phyloP scores from a whole-genome alignment of 2,113 vertebrate species.

The Solenodon paradoxus region DNA sequence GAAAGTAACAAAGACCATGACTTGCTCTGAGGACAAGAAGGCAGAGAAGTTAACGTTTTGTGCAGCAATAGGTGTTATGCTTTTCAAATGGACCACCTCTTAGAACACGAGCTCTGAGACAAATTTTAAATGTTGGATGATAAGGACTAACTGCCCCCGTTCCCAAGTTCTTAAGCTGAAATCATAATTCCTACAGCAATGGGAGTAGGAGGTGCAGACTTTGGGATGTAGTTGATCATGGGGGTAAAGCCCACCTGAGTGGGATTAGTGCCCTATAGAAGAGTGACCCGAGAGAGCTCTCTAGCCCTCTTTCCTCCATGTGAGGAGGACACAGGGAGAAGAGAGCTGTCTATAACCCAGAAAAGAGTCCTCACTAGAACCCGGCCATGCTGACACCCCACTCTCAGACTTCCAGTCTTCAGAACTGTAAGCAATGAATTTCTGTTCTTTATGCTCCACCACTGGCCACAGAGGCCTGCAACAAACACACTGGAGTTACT shows the following conservation, averaged over 20 bases:
- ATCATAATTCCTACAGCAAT: not conserved
- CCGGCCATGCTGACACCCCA: not conserved
- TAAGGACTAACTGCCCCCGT: too few relatives aligned
- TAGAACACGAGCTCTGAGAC: not conserved
- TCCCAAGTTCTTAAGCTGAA: not conserved
- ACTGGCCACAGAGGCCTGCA: too few relatives aligned
- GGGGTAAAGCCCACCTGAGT: not conserved
- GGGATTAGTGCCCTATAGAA: not conserved
- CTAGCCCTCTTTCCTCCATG: not conserved
- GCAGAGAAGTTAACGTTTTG: not conserved
- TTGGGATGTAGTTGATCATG: not conserved
- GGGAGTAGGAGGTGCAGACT: not conserved
- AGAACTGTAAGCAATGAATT: not conserved
- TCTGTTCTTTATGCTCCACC: not conserved
- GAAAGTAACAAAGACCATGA: not conserved
- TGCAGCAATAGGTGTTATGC: not conserved
- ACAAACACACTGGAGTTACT: too few relatives aligned
- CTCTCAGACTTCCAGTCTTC: not conserved
- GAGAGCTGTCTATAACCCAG: too few relatives aligned
- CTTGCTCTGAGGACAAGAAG: not conserved
- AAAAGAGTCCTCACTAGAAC: not conserved
- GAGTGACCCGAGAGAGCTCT: too few relatives aligned
- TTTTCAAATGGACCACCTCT: not conserved
- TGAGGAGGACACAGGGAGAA: not conserved
- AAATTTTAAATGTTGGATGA: not conserved